Evolutionary conservation across 30 jellyfish, hydroid and myxozoan species (phyloP).

Genomic region (Aurelia sp.): DNA sequence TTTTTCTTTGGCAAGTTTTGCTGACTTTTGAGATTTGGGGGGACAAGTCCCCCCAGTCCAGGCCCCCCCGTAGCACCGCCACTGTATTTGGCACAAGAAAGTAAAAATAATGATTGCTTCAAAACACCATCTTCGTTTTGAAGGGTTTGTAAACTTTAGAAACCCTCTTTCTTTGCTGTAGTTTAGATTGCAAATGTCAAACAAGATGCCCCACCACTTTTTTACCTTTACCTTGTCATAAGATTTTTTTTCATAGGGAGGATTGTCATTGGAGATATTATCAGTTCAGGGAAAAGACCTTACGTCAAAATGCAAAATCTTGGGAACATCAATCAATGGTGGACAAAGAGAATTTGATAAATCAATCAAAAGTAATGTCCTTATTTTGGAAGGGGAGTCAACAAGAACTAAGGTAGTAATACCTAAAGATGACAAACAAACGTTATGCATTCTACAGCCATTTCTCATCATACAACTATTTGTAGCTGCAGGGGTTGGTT

Average conservation of each 20-base stretch:
- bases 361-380: slow-evolving; percentile 64
- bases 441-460: slow-evolving; percentile 74
- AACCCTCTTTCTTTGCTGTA: too few species aligned
- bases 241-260: slow-evolving; percentile 75
- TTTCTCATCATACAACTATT: slow-evolving; percentile 73
- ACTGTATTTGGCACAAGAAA: too few species aligned
- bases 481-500: slow-evolving; percentile 67
- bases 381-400: slow-evolving; percentile 88
- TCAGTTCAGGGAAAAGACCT: slow-evolving; percentile 86
- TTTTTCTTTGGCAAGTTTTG: too few species aligned
- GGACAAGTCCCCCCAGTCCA: too few species aligned
- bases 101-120: too few species aligned
- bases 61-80: too few species aligned
- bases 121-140: too few species aligned
- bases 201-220: too few species aligned
- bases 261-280: slow-evolving; percentile 76
- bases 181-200: too few species aligned
- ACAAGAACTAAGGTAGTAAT: slow-evolving; percentile 67
- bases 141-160: too few species aligned
- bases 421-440: slow-evolving; percentile 86
- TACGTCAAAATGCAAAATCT: slow-evolving; percentile 65
- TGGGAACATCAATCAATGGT: slow-evolving; percentile 64
- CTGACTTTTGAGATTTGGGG: too few species aligned
- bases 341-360: slow-evolving; percentile 82
- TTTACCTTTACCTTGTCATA: too few species aligned